Evolutionary conservation across 2,113 vertebrate genomes (phyloP), one percentile per base, ranked within the genome.

Genomic region (Pterocles burchelli): DNA sequence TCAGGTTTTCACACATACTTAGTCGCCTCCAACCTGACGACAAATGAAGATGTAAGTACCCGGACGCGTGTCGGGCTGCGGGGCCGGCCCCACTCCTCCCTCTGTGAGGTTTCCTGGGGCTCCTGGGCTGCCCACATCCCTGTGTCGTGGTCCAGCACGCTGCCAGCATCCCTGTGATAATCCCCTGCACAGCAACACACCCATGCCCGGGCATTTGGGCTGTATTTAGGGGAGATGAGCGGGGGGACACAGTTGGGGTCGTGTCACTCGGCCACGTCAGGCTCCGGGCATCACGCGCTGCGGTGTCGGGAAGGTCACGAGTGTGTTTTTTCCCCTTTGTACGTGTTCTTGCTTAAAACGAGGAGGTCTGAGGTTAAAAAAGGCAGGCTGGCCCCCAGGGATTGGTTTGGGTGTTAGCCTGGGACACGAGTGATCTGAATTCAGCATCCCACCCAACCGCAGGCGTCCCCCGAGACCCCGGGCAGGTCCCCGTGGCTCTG

Each of bases 1-100:
- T 99, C 99, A 98, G 99, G 99, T 97, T 99, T 99, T 97, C 99
- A 99, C 97, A 99, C 99, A 46, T 99, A 99, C 9, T 98, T 99
- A 76, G 98, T 99, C 24, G 99, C 99, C 97, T 99, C 99, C 94
- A 99, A 99, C 97, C 98, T 99, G 97, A 99, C 99, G 21, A 99
- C 99, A 1, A 99, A 99, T 3, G 99, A 99, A 98, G 99, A 99
- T 7, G 99, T 99, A 95, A 99, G 99, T 99, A 90, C 72, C 48
- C n/a, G 58, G 28, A 1, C 7, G 1, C 20, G 31, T 33, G 43
- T 90, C 26, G 61, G 66, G 18, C 74, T 48, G 68, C 48, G 12
- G 73, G 80, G 62, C 73, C 28, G 33, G 33, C 59, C 76, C 9
- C 1, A 8, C 4, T 25, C 51, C 62, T 38, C 18, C 68, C 66